phyloP scores from a whole-genome alignment of 2,113 vertebrate species.

The Crotalus helleri region DNA sequence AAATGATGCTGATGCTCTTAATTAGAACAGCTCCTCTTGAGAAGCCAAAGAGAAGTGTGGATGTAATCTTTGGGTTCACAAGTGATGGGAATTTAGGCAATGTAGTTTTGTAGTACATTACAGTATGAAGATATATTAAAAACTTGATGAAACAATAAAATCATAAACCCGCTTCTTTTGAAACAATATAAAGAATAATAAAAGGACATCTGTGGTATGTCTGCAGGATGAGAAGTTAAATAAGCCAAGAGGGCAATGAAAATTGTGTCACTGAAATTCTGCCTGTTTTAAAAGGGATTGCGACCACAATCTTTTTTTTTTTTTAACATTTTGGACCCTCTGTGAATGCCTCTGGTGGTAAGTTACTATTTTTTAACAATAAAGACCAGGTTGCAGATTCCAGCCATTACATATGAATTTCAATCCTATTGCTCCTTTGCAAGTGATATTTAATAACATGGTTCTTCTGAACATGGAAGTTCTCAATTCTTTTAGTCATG shows the following conservation, averaged over 20 bases:
- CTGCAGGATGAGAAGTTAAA: neutral
- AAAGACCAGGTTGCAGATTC: neutral
- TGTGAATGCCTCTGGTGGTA: neutral
- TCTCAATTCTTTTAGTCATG: neutral
- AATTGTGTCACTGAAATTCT: neutral
- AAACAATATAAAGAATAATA: neutral
- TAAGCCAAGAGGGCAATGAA: neutral
- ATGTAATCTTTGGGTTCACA: rapidly evolving
- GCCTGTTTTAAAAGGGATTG: neutral
- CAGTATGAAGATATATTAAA: neutral
- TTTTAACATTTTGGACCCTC: neutral
- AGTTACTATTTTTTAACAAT: neutral
- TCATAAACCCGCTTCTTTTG: neutral
- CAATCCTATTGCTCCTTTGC: neutral
- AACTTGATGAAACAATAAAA: neutral
- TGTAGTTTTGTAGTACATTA: neutral
- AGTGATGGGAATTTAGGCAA: neutral
- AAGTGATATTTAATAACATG: neutral
- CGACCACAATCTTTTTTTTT: neutral
- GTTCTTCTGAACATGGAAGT: neutral
- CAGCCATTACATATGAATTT: neutral
- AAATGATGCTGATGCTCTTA: neutral
- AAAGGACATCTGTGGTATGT: neutral
- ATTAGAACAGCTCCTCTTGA: neutral
- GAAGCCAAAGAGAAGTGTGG: neutral